A percentile compares a stretch with the other conserved stretches of the same genome.
These are phyloP conservation scores for Leiothrix lutea DNA, from an alignment of 2,113 vertebrate genomes.

Conservation along the genomic window DNA sequence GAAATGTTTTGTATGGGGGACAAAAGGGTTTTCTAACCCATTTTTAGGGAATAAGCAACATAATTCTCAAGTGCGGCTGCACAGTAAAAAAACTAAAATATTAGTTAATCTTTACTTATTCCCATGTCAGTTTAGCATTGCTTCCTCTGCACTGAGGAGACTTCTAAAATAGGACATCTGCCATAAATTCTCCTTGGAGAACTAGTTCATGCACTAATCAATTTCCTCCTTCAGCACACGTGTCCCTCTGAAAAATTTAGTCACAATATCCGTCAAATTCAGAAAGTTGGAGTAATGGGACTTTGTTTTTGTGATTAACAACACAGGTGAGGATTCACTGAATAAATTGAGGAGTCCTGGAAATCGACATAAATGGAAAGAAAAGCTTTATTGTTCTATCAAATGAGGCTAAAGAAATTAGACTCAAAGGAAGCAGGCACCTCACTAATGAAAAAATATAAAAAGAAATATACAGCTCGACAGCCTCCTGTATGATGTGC, in stretches of 20 bases:
- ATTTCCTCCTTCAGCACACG: conserved; percentile 1
- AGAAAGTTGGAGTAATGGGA: background rate
- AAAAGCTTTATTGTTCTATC: conserved; percentile 21
- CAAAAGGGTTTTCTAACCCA: background rate
- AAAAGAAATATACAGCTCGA: background rate
- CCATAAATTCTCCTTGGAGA: conserved; percentile 10
- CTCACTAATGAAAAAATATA: conserved; percentile 44
- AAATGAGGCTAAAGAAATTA: conserved; percentile 18
- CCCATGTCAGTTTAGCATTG: conserved; percentile 3
- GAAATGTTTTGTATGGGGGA: background rate
- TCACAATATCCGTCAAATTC: background rate
- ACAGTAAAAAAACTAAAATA: background rate
- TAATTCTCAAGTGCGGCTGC: conserved; percentile 17
- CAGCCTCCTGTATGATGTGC: background rate
- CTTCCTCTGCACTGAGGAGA: background rate
- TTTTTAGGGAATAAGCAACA: conserved; percentile 3
- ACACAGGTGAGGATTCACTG: background rate
- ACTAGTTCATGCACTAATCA: conserved; percentile 9
- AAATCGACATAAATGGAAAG: background rate
- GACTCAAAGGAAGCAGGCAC: conserved; percentile 9
- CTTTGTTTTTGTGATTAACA: background rate
- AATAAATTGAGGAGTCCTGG: background rate
- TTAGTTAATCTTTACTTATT: conserved; percentile 49
- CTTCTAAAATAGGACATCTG: conserved; percentile 31
- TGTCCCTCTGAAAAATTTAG: conserved; percentile 17